Base-by-base conservation (phyloP, 2,113 vertebrate species). In the Hemiprocne comata region DNA sequence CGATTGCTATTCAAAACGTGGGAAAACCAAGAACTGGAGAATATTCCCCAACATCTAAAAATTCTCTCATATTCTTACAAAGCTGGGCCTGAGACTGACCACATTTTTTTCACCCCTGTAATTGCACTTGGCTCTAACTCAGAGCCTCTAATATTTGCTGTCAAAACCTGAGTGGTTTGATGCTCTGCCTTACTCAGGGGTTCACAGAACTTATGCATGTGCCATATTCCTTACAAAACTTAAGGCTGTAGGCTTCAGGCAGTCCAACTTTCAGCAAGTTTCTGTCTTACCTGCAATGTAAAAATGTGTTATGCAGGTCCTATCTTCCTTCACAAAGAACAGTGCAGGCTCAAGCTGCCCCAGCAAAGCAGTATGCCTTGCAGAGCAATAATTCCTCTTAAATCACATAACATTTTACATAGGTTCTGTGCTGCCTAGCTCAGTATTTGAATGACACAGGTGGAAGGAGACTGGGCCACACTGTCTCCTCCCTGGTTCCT, bases 61-160 rank as follows among this genome's bases (percentile, higher is more conserved):
- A 53, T 29, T 74, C 29, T 34, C 57, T 66, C 18, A 14, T 31
- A 42, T 36, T 82, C 24, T 78, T 53, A 82, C 6, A 91, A 71
- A 85, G 75, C 40, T 4, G 6, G 44, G 24, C 11, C 18, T 21
- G 31, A 83, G 24, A 38, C 3, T 65, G 31, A 69, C 12, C 58
- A 33, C 13, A 4, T 12, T 1, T 54, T 17, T 33, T 2, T 1
- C 1, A 42, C 13, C 14, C 3, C 5, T 1, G 2, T 9, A 51
- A 87, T 16, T 31, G 31, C 66, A 61, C 44, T 42, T 62, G 34
- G 29, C 34, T 84, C 57, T 85, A 46, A 70, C 16, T 77, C 40
- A 13, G 34, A 61, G 23, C 58, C 53, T 50, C 16, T 17, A 61
- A 31, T 53, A 66, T 50, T 81, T 67, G 36, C 61, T 78, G 40